Base-by-base conservation (phyloP, 2,113 vertebrate genomes). In the Aythya baeri region DNA sequence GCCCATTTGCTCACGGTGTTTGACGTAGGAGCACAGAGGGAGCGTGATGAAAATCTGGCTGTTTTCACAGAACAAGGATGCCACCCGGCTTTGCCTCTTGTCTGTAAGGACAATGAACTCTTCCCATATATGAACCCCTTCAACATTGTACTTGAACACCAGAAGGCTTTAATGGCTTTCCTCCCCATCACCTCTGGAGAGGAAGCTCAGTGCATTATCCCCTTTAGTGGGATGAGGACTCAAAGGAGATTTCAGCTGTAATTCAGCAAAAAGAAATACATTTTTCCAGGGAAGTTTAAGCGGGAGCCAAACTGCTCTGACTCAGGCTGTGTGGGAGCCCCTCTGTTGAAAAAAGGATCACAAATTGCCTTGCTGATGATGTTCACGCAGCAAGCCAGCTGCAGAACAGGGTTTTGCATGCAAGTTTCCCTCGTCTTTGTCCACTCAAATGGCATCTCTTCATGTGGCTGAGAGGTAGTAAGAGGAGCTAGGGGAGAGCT, bases 1-100 rank as follows among this genome's bases (percentile, higher is more conserved):
- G 27, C 31, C 26, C 0, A 0, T 58, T 85, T 86, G 8, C 31
- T 75, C 29, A 5, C 7, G 3, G 7, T 10, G 29, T 27, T 92
- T 63, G 34, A 77, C 74, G 50, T 57, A 68, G 74, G 49, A 31
- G 41, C 57, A 26, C 18, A 52, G 34, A 70, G 61, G 22, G 26
- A 81, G 55, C 2, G 1, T 18, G 34, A 27, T 15, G 59, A 70
- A 75, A 44, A 86, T 2, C 3, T 0, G 38, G 11, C 9, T 74
- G 26, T 83, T 87, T 59, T 46, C 67, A 27, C 36, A 55, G 32
- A 52, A 14, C 16, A 50, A 21, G 55, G 16, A 15, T 62, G 59
- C 13, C 16, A 27, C 49, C 9, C 54, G 25, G 11, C 25, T 85
- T 58, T 62, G 54, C 25, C 29, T 36, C 44, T 27, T 34, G 70